Conservation (phyloP, 2,797 vertebrate genomes). For the Oceanodroma leucorhoa region DNA sequence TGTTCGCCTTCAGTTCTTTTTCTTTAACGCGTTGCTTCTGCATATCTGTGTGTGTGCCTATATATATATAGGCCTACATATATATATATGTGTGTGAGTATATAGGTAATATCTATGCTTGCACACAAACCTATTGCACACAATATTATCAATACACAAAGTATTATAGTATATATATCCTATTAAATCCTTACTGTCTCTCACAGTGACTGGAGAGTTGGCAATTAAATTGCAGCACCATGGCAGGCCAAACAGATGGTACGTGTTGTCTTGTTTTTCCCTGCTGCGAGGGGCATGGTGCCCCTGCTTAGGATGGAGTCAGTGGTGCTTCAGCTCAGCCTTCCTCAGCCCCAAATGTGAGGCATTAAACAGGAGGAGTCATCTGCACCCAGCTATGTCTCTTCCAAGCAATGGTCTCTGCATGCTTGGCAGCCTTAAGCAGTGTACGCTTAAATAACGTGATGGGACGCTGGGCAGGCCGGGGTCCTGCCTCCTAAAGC, state of each 20-base stretch:
- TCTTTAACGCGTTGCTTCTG: neutral
- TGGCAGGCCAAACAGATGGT: neutral
- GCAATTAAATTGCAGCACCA: neutral
- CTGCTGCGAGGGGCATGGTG: neutral
- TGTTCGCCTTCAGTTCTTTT: neutral
- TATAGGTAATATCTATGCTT: neutral
- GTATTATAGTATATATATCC: neutral
- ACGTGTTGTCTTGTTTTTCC: neutral
- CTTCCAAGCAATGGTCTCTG: neutral
- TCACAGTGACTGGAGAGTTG: neutral
- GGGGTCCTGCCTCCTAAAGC: neutral
- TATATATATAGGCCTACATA: neutral
- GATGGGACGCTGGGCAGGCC: neutral
- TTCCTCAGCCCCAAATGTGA: neutral
- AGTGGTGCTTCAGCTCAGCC: neutral
- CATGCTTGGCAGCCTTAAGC: neutral
- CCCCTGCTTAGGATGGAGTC: neutral
- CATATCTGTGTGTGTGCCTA: neutral
- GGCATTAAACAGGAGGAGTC: neutral
- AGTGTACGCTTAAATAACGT: fast-evolving
- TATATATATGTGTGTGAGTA: neutral
- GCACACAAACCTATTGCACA: neutral
- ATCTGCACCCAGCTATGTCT: neutral
- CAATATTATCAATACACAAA: neutral
- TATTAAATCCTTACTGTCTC: neutral